Conservation (phyloP, 2,113 vertebrate species). For the Columba janthina region DNA sequence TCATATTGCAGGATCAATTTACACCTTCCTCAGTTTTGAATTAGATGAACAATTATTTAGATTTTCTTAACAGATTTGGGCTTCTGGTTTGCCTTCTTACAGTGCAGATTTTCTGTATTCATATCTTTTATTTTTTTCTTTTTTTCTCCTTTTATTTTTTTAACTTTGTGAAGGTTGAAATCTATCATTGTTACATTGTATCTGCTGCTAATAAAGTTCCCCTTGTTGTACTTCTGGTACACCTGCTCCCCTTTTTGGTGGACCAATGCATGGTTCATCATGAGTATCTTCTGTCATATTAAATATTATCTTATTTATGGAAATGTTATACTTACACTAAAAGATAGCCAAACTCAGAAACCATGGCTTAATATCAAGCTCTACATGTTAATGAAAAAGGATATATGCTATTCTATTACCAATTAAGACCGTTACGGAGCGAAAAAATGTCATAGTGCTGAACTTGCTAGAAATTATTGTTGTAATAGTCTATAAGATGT, state of each 20-base stretch:
- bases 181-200: background rate
- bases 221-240: background rate
- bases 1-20: background rate
- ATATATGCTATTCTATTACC: conserved; percentile 11
- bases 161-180: conserved; percentile 20
- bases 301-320: background rate
- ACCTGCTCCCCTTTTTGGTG: background rate
- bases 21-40: background rate
- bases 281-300: conserved; percentile 21
- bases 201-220: background rate
- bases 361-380: conserved; percentile 20
- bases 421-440: background rate
- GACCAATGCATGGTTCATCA: background rate
- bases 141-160: background rate
- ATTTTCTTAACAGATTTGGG: background rate
- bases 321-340: background rate
- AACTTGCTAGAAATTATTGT: background rate
- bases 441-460: background rate
- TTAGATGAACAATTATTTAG: background rate
- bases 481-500: background rate
- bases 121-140: background rate
- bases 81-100: background rate
- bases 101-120: background rate
- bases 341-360: conserved; percentile 35
- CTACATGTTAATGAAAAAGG: conserved; percentile 13